Evolutionary conservation across 2,797 vertebrate genomes (phyloP), one percentile per base, ranked within the genome.

Genomic region (Chloroceryle amazona): DNA sequence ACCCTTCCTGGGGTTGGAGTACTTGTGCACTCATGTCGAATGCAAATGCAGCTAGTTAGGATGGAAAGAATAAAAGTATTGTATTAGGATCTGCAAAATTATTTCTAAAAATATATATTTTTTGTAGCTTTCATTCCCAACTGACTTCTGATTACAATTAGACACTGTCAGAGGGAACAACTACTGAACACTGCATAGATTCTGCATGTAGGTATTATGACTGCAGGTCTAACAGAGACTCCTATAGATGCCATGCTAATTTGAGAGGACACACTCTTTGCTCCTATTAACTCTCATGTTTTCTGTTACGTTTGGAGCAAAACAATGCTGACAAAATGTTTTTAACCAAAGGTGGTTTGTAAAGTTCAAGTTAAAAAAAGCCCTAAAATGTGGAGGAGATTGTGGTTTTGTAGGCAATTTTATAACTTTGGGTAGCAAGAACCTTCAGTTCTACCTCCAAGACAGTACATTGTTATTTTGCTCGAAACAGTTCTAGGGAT

Each of bases 131-230:
- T 85, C 6, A 17, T 82, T 89, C 62, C 12, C 33, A 39, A 0
- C 9, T 61, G 35, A 1, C 9, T 3, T 9, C 10, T 72, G 11
- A 3, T 31, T 68, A n/a, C 46, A 58, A 5, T 23, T 46, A 21
- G 21, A 52, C 26, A 57, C 12, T 62, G n/a, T 6, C 14, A 83
- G 29, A 93, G 12, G 10, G 21, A 8, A 31, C 21, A 60, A 28
- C 21, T 61, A 8, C 6, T 2, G 4, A 87, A 57, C 4, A 9
- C 35, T 51, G 4, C 18, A 44, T 3, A 33, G 19, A 29, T 58
- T 74, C 57, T 89, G 6, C 0, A 0, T 33, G 12, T 37, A 58
- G 76, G 9, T 65, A 15, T 13, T 66, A 5, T 0, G 1, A 41
- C 20, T 52, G 13, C 29, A 47, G 12, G 21, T 63, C 39, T 42